Evolutionary conservation across 2,888 invertebrate species (phyloP).

Genomic region (Drosophila recens): DNA sequence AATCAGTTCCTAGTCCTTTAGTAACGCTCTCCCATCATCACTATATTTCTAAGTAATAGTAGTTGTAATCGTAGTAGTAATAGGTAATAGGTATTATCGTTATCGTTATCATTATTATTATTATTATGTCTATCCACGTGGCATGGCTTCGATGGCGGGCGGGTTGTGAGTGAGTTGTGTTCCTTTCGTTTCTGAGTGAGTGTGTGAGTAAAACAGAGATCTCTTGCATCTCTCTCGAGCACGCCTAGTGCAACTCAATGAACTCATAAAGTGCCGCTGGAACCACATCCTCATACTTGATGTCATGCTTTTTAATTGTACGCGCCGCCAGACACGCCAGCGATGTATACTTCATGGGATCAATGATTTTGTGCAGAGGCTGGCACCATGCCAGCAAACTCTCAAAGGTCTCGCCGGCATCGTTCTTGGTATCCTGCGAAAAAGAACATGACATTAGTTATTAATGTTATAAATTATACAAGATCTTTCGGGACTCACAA

Average conservation of each 20-base stretch:
- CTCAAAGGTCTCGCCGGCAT: conserved; percentile 91
- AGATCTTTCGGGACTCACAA: conserved; percentile 72
- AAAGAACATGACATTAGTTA: neutral
- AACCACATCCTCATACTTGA: conserved; percentile 88
- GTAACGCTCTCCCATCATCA: conserved; percentile 67
- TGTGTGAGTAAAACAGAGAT: conserved; percentile 10
- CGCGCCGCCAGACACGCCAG: conserved; percentile 95
- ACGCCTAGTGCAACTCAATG: conserved; percentile 84
- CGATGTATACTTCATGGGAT: conserved; percentile 91
- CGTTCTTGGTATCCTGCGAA: conserved; percentile 88
- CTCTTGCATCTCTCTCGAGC: conserved; percentile 7
- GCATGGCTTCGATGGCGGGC: conserved; percentile 73
- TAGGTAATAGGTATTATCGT: conserved; percentile 25
- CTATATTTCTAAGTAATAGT: conserved; percentile 58
- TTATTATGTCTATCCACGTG: conserved; percentile 50
- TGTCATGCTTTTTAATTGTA: conserved; percentile 90
- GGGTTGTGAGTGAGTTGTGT: conserved; percentile 28
- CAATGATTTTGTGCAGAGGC: conserved; percentile 89
- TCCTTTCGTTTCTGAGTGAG: conserved; percentile 11
- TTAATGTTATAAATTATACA: neutral
- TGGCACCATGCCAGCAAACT: conserved; percentile 88
- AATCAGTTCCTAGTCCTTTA: conserved; percentile 78
- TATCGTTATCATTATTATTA: conserved; percentile 11
- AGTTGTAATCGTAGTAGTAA: conserved; percentile 32
- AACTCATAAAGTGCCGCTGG: conserved; percentile 86